Conservation (phyloP, 30 jellyfish, hydroid and myxozoan species). For the Cassiopea xamachana region DNA sequence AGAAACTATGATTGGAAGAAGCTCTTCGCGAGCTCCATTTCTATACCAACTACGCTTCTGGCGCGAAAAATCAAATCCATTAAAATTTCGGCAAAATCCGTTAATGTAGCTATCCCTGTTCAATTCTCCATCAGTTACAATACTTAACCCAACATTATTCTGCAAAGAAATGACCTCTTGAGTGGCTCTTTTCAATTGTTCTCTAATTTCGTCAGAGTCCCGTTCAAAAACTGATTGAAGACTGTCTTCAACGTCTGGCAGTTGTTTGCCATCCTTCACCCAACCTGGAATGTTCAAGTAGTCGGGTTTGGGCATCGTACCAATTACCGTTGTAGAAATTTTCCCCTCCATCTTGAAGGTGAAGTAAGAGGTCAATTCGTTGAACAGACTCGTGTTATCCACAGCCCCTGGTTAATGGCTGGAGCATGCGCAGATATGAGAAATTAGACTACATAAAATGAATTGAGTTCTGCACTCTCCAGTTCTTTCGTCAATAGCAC, state of each 20-base stretch:
- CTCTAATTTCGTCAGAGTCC: constrained; percentile 24
- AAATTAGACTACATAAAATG: too few relatives aligned
- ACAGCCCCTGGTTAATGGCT: too few relatives aligned
- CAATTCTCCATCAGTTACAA: constrained; percentile 78
- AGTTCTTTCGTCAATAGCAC: too few relatives aligned
- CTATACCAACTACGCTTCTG: constrained; percentile 19
- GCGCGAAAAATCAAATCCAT: constrained; percentile 69
- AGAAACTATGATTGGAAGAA: constrained; percentile 63
- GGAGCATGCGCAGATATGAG: too few relatives aligned
- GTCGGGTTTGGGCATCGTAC: constrained; percentile 84
- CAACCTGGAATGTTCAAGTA: constrained; percentile 70
- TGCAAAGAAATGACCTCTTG: constrained; percentile 66
- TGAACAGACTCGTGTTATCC: too few relatives aligned
- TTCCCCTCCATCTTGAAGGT: neutral
- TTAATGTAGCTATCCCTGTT: constrained; percentile 58
- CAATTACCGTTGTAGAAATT: constrained; percentile 64
- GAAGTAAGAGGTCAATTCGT: too few relatives aligned
- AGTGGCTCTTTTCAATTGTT: constrained; percentile 58
- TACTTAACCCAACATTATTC: constrained; percentile 39
- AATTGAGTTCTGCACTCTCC: too few relatives aligned
- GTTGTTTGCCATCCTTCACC: constrained; percentile 55
- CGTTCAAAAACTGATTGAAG: constrained; percentile 16
- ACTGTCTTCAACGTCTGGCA: constrained; percentile 13
- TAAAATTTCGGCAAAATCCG: constrained; percentile 63
- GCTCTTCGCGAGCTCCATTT: constrained; percentile 55